These are phyloP conservation scores for Siderastrea radians DNA, from an alignment of 92 coral and sea anemone species.

Conservation along the genomic window DNA sequence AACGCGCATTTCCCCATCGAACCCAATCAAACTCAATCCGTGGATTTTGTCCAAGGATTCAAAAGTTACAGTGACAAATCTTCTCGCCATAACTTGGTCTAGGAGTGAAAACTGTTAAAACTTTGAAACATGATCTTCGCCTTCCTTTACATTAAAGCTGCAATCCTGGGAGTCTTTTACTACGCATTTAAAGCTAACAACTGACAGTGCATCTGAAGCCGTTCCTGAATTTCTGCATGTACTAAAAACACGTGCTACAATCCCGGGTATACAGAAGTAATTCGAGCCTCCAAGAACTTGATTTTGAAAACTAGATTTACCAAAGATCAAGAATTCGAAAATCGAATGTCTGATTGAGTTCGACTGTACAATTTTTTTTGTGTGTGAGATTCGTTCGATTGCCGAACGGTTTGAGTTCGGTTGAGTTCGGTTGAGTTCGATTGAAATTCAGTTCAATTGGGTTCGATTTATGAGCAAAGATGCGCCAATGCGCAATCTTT, in stretches of 20 bases:
- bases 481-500: too few relatives aligned
- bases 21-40: neutral
- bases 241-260: neutral
- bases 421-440: too few relatives aligned
- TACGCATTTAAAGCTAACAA: too few relatives aligned
- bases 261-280: neutral
- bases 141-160: neutral
- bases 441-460: neutral
- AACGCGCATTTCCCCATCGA: neutral
- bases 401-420: too few relatives aligned
- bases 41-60: neutral
- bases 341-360: neutral
- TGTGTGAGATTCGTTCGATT: too few relatives aligned
- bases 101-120: neutral
- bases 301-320: neutral
- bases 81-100: too few relatives aligned
- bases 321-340: neutral
- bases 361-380: neutral
- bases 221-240: neutral
- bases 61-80: too few relatives aligned
- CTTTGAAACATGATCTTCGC: neutral
- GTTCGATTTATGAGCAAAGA: neutral
- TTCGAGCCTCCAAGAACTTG: neutral
- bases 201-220: too few relatives aligned
- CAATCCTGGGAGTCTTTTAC: neutral